Conservation (phyloP, 2,797 vertebrate species). For the Agapornis canus region DNA sequence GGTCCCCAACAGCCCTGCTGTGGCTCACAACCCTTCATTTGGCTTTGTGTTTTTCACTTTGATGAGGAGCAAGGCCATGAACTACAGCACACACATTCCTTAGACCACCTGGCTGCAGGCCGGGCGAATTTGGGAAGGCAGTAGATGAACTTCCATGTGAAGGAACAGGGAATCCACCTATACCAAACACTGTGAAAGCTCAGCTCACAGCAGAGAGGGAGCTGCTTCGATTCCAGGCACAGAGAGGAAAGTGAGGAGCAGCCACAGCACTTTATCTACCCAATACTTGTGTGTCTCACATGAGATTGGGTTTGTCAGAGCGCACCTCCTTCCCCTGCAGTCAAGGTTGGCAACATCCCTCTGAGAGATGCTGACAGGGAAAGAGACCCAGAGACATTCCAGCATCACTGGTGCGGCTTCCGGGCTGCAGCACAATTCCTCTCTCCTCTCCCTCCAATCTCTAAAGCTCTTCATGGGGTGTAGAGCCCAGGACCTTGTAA, state of each 20-base stretch:
- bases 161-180: not conserved
- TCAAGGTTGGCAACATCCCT: slow-evolving; percentile 17
- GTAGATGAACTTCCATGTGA: not conserved
- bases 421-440: not conserved
- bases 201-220: not conserved
- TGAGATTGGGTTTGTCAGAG: not conserved
- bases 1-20: not conserved
- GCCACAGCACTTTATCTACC: not conserved
- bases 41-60: not conserved
- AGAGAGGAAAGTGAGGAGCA: not conserved
- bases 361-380: not conserved
- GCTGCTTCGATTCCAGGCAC: not conserved
- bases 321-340: not conserved
- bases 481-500: not conserved
- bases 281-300: not conserved
- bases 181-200: not conserved
- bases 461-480: not conserved
- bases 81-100: not conserved
- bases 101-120: not conserved
- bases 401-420: not conserved
- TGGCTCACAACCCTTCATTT: not conserved
- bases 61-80: not conserved
- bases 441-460: not conserved
- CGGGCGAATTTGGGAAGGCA: not conserved
- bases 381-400: not conserved